Evolutionary conservation across 2,113 vertebrate species (phyloP), one percentile per base, ranked within the genome.

Genomic region (Isichthys henryi): DNA sequence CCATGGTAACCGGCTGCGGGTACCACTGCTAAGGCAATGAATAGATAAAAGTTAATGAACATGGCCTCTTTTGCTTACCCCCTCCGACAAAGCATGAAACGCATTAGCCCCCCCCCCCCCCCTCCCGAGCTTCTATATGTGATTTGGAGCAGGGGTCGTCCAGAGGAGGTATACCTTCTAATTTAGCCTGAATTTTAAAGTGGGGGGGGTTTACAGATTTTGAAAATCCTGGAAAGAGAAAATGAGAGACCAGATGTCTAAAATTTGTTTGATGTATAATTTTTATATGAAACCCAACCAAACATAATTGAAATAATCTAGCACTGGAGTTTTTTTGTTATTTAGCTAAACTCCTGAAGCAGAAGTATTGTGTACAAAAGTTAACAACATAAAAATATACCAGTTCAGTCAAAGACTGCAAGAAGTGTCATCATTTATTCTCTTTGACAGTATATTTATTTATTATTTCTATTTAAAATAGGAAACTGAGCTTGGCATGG

Each of bases 11-110:
- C 23, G 21, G 0, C 45, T 21, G 21, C 23, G 45, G 21, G 82
- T 84, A 48, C 82, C 82, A 84, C 82, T 84, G 82, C 45, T 84
- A 84, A 84, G 82, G 82, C 23, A 48, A 84, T 84, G 45, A 84
- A 84, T 48, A 84, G 82, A 84, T 84, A 84, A 84, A 48, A 84
- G 39, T 45, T 46, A 84, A 84, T 84, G 82, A 84, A 84, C 21
- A 21, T 84, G 82, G 39, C 35, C 82, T 84, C 82, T 48, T 7
- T 46, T 48, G 19, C 45, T n/a, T n/a, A n/a, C n/a, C n/a, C n/a
- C 9, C 39, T 46, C 15, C 21, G 35, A 84, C 82, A 48, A 48
- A 84, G 21, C 45, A 84, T 84, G 43, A 48, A 48, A 84, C n/a
- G 82, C 35, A 23, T 82, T 82, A 80, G 39, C 19, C 8, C 58